Percentiles rank a stretch among this genome's conserved stretches.
phyloP scores from a whole-genome alignment of 1,140 invertebrate genomes.

The Rhagoletis zephyria region DNA sequence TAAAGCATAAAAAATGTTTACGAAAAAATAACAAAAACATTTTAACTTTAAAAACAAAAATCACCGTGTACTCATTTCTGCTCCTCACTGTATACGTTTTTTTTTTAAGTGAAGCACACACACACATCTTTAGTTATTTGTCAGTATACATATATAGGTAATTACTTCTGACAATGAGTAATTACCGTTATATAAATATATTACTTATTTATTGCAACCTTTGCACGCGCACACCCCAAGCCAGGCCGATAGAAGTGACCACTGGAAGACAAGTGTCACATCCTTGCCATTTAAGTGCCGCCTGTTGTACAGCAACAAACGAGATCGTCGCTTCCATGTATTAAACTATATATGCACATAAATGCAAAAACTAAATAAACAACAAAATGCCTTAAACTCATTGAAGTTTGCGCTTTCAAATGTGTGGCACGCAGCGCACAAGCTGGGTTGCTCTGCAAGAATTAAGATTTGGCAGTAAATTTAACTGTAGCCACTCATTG shows the following conservation, averaged over 20 bases:
- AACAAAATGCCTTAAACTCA: background rate
- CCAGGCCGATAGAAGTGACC: background rate
- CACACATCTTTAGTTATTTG: too few relatives aligned
- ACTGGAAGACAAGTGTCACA: background rate
- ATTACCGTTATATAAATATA: background rate
- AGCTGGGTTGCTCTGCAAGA: background rate
- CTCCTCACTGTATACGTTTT: too few relatives aligned
- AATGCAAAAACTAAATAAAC: background rate
- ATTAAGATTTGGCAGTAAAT: constrained; percentile 2
- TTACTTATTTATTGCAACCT: background rate
- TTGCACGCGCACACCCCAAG: background rate
- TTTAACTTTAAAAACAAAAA: too few relatives aligned
- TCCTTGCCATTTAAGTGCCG: background rate
- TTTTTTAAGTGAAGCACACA: too few relatives aligned
- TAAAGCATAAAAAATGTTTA: too few relatives aligned
- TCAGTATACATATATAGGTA: background rate
- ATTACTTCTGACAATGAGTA: background rate
- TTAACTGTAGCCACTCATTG: background rate
- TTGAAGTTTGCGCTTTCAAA: background rate
- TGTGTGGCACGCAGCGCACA: background rate
- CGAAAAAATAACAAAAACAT: too few relatives aligned
- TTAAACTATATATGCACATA: background rate
- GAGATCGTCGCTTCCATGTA: background rate
- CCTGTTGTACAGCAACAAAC: background rate
- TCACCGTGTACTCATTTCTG: too few relatives aligned